Evolutionary conservation across 2,797 vertebrate genomes (phyloP).

Genomic region (Sebastes wilsoni): DNA sequence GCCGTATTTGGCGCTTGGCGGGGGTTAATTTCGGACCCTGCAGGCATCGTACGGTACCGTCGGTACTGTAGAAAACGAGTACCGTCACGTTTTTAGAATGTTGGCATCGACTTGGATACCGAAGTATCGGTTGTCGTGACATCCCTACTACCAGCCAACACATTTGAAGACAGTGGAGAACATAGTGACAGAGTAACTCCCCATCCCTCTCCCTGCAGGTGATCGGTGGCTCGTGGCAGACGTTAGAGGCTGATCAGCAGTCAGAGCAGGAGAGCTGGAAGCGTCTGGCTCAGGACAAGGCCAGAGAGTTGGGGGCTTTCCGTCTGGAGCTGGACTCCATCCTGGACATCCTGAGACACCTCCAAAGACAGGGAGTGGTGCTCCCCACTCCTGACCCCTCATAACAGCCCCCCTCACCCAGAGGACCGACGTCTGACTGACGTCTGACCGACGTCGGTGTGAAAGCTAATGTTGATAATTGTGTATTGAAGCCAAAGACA

Average conservation of each 20-base stretch:
- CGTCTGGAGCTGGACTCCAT: conserved; percentile 92
- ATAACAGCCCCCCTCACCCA: conserved; percentile 44
- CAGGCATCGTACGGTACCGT: too few species aligned
- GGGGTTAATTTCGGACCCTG: too few species aligned
- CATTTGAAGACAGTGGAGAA: neutral
- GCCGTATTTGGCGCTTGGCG: too few species aligned
- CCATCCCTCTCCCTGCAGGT: conserved; percentile 76
- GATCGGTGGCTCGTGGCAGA: conserved; percentile 74
- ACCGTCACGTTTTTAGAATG: too few species aligned
- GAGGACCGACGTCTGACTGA: neutral
- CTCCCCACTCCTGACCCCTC: conserved; percentile 73
- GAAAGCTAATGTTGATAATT: neutral
- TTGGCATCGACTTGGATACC: too few species aligned
- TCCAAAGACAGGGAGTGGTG: conserved; percentile 90
- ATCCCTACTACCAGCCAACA: neutral
- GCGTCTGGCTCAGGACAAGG: conserved; percentile 85
- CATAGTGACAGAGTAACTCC: neutral
- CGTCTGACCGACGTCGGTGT: neutral
- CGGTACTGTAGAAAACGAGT: too few species aligned
- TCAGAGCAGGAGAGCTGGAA: conserved; percentile 87
- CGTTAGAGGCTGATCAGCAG: conserved; percentile 75
- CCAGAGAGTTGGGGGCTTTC: conserved; percentile 89
- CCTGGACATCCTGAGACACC: conserved; percentile 88
- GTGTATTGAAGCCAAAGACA: neutral
- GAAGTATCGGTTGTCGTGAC: too few species aligned